Evolutionary conservation across 2,888 invertebrate genomes (phyloP).

Genomic region (Drosophila hamatofila): DNA sequence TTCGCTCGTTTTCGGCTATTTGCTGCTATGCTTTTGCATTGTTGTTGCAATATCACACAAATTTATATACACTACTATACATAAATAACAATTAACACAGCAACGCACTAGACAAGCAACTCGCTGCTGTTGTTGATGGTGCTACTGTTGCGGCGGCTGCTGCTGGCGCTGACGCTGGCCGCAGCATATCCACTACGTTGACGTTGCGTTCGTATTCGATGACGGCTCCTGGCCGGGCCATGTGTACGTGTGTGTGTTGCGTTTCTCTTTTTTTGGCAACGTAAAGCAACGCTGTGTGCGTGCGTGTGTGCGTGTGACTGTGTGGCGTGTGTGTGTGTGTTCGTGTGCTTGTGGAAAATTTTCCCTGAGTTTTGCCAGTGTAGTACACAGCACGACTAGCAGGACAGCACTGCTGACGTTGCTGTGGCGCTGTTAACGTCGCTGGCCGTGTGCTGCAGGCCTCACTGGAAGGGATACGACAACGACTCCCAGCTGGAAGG

Average conservation of each 20-base stretch:
- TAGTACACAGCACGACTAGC: constrained; percentile 67
- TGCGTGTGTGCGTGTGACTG: constrained; percentile 28
- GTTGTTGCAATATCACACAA: constrained; percentile 65
- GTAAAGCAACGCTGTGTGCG: constrained; percentile 17
- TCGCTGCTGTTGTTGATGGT: constrained; percentile 31
- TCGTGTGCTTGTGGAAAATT: constrained; percentile 60
- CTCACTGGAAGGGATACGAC: constrained; percentile 52
- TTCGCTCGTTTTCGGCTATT: constrained; percentile 22
- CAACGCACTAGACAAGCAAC: constrained; percentile 56
- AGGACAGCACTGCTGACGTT: constrained; percentile 73
- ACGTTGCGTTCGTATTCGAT: constrained; percentile 26
- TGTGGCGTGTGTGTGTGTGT: constrained; percentile 18
- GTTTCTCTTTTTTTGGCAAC: constrained; percentile 39
- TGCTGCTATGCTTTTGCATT: constrained; percentile 46
- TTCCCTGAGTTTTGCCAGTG: constrained; percentile 74
- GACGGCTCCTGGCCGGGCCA: constrained; percentile 46
- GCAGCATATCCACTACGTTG: constrained; percentile 56
- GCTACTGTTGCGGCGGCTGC: constrained; percentile 35
- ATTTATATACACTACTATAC: constrained; percentile 69
- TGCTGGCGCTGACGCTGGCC: constrained; percentile 52
- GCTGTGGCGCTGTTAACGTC: constrained; percentile 51
- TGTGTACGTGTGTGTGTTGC: constrained; percentile 41
- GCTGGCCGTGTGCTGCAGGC: constrained; percentile 55
- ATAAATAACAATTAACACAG: constrained; percentile 76
- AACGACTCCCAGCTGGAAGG: constrained; percentile 55